These are phyloP conservation scores for Hemichromis elongatus DNA, from an alignment of 2,113 vertebrate species.

Conservation along the genomic window DNA sequence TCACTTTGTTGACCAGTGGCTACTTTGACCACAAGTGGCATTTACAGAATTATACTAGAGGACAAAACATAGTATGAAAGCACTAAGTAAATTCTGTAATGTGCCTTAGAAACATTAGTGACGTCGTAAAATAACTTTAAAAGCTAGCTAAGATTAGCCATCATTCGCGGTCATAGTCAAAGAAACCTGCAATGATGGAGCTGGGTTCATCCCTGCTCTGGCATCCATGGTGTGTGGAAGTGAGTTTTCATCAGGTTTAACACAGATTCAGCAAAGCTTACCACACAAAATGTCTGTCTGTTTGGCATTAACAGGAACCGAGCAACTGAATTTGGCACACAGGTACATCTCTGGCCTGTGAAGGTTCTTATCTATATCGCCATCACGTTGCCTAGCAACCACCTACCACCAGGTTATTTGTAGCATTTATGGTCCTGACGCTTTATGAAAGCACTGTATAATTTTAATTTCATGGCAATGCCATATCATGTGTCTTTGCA, in stretches of 20 bases:
- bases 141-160: not conserved
- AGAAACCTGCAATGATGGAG: not conserved
- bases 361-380: not conserved
- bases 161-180: not conserved
- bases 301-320: not conserved
- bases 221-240: accelerated
- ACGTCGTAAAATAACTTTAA: not conserved
- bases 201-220: not conserved
- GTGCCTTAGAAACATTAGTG: not conserved
- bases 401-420: not conserved
- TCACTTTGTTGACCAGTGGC: not conserved
- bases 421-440: not conserved
- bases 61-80: not conserved
- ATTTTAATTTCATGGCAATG: not conserved
- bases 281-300: not conserved
- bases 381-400: not conserved
- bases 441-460: not conserved
- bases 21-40: not conserved
- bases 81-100: not conserved
- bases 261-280: not conserved
- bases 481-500: not conserved
- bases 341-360: not conserved
- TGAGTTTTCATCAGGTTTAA: not conserved
- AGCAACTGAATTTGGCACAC: not conserved
- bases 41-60: not conserved